These are phyloP conservation scores for Erebia palarica DNA, from an alignment of 2,888 invertebrate species.

Conservation along the genomic window DNA sequence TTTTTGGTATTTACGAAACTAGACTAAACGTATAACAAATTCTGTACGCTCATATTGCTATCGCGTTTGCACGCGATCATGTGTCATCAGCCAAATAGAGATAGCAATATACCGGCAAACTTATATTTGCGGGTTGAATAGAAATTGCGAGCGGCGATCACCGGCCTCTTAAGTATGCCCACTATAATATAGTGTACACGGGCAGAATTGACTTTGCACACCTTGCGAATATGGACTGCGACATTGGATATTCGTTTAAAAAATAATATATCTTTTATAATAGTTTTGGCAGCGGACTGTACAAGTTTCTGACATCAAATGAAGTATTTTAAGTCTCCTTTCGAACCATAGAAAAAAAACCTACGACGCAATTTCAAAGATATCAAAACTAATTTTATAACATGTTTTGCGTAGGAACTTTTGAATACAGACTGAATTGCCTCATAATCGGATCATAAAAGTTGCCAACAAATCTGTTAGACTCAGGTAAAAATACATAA, in stretches of 20 bases:
- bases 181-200: background rate
- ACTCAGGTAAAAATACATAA: background rate
- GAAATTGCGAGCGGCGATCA: no score
- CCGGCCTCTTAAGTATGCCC: no score
- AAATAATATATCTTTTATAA: slow-evolving; percentile 2
- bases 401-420: background rate
- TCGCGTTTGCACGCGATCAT: no score
- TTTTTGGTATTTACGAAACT: no score
- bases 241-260: slow-evolving; percentile 1
- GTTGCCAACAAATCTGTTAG: background rate
- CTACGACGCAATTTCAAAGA: background rate
- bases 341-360: background rate
- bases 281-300: background rate
- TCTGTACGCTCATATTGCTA: no score
- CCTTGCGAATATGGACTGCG: background rate
- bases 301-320: background rate
- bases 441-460: slow-evolving; percentile 1
- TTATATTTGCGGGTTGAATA: no score
- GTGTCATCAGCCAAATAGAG: no score
- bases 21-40: no score
- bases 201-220: background rate
- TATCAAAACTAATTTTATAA: slow-evolving; percentile 4
- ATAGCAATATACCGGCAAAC: no score
- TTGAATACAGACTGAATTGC: background rate
- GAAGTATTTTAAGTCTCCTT: background rate